Percentiles rank a stretch among this genome's conserved stretches.
These are phyloP conservation scores for Callipepla californica DNA, from an alignment of 2,113 vertebrate genomes.

Conservation along the genomic window DNA sequence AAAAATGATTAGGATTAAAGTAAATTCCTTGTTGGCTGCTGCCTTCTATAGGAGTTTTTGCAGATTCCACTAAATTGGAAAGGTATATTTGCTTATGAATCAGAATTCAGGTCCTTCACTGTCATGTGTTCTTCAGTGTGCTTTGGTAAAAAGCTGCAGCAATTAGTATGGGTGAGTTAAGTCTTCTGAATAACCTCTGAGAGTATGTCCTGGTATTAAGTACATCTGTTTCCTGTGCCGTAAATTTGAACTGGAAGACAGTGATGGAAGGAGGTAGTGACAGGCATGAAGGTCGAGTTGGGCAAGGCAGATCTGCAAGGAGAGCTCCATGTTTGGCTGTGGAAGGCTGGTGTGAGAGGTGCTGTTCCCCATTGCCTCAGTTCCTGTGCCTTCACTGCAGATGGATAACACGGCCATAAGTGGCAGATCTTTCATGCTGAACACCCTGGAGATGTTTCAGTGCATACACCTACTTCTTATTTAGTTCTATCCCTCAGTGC, in stretches of 20 bases:
- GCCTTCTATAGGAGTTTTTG: neutral
- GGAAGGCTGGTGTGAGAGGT: neutral
- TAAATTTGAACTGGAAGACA: neutral
- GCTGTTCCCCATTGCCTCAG: neutral
- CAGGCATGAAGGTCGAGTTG: neutral
- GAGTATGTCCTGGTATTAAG: neutral
- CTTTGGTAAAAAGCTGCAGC: neutral
- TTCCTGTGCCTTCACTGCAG: neutral
- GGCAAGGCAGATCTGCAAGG: neutral
- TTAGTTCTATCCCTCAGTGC: neutral
- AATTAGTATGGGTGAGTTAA: neutral
- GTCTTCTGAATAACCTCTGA: neutral
- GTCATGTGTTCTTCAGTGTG: neutral
- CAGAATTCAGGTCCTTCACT: neutral
- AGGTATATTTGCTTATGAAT: neutral
- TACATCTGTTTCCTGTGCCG: neutral
- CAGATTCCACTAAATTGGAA: neutral
- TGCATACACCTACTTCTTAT: neutral
- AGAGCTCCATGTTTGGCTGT: fast-evolving
- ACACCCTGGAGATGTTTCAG: neutral
- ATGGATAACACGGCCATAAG: fast-evolving
- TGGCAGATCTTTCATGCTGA: neutral
- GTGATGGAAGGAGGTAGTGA: neutral
- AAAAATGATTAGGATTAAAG: neutral
- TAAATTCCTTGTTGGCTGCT: neutral